phyloP scores from a whole-genome alignment of 2,797 vertebrate genomes.

The Anolis apletophallus region DNA sequence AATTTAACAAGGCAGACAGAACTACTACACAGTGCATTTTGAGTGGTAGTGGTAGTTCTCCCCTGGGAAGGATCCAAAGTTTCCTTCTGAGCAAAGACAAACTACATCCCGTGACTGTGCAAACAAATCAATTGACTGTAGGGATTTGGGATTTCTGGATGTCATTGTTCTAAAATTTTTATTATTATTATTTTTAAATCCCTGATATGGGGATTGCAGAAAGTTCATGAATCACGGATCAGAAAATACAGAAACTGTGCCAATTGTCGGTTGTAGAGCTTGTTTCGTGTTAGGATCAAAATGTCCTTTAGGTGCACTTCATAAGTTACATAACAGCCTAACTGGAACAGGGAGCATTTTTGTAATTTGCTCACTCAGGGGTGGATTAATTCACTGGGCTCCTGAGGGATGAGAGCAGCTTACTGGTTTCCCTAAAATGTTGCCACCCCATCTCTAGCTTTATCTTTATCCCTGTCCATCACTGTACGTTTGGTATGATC shows the following conservation, averaged over 20 bases:
- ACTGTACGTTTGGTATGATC: background rate
- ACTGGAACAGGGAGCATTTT: background rate
- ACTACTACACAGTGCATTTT: background rate
- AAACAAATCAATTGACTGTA: background rate
- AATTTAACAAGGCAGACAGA: background rate
- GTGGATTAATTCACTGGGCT: accelerated
- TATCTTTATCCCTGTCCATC: background rate
- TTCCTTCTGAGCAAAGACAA: background rate
- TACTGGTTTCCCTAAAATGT: conserved; percentile 7
- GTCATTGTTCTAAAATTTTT: background rate
- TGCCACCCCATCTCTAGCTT: background rate
- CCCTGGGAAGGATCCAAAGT: background rate
- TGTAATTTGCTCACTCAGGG: background rate
- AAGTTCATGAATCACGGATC: background rate
- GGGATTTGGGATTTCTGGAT: background rate
- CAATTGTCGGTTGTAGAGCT: background rate
- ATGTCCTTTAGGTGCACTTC: background rate
- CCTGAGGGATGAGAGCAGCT: background rate
- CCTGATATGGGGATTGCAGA: background rate
- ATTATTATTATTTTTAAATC: conserved; percentile 24
- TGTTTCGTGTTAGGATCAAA: conserved; percentile 1
- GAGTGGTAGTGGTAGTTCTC: background rate
- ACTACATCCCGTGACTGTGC: background rate
- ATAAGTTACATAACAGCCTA: background rate
- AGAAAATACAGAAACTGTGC: background rate